Conservation (phyloP, 2,888 invertebrate genomes). For the Heteromurus nitidus region DNA sequence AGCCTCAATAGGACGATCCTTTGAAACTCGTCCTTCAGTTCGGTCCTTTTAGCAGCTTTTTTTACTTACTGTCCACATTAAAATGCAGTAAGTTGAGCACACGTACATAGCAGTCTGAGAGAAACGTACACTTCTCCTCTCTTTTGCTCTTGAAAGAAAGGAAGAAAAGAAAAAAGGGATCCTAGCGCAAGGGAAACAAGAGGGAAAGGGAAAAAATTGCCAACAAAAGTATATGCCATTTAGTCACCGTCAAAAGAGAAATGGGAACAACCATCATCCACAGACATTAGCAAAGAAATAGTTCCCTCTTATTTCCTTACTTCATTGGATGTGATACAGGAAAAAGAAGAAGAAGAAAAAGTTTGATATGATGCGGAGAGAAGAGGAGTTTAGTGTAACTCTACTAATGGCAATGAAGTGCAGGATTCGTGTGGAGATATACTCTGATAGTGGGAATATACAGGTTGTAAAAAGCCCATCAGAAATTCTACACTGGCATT, state of each 20-base stretch:
- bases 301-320: slow-evolving; percentile 57
- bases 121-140: slow-evolving; percentile 17
- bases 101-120: slow-evolving; percentile 3
- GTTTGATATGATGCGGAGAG: slow-evolving; percentile 43
- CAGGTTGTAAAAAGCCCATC: slow-evolving; percentile 57
- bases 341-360: slow-evolving; percentile 1
- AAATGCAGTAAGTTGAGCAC: slow-evolving; percentile 58
- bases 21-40: slow-evolving; percentile 54
- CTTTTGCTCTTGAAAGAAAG: slow-evolving; percentile 25
- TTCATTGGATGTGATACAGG: slow-evolving; percentile 55
- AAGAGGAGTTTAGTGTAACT: slow-evolving; percentile 10
- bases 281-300: slow-evolving; percentile 62
- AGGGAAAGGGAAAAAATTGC: slow-evolving; percentile 31
- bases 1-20: slow-evolving; percentile 45
- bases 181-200: slow-evolving; percentile 4
- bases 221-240: slow-evolving; percentile 54
- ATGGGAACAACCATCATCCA: slow-evolving; percentile 59
- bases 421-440: no score
- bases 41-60: slow-evolving; percentile 39
- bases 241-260: slow-evolving; percentile 60
- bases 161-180: no score
- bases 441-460: slow-evolving; percentile 28
- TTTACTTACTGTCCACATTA: slow-evolving; percentile 58
- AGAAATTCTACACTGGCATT: slow-evolving; percentile 52
- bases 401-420: slow-evolving; percentile 33